Conservation (phyloP, 2,797 vertebrate species). For the Remorina albescens region DNA sequence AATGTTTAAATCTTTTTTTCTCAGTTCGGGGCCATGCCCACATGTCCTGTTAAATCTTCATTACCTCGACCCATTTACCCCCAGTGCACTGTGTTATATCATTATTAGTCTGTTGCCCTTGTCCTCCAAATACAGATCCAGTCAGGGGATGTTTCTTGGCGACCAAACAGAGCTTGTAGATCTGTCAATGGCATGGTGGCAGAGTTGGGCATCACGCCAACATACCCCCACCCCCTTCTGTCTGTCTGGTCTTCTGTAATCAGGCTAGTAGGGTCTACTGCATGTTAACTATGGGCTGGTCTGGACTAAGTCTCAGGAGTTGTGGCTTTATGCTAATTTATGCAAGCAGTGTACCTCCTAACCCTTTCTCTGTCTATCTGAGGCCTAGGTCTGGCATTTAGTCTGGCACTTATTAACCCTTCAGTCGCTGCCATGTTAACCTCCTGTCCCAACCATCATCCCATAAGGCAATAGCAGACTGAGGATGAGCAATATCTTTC, state of each 20-base stretch:
- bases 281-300: conserved; percentile 80
- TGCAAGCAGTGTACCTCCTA: conserved; percentile 71
- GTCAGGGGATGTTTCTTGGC: conserved; percentile 63
- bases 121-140: conserved; percentile 41
- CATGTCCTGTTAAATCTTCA: conserved; percentile 42
- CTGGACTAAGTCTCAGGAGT: conserved; percentile 74
- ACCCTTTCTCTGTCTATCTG: conserved; percentile 54
- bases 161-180: conserved; percentile 60
- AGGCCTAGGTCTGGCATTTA: conserved; percentile 70
- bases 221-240: conserved; percentile 53
- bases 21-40: not conserved
- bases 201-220: conserved; percentile 76
- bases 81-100: conserved; percentile 38
- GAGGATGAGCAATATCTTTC: not conserved
- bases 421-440: conserved; percentile 47
- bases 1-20: conserved; percentile 23
- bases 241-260: conserved; percentile 79
- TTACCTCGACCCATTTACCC: conserved; percentile 37
- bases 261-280: conserved; percentile 79
- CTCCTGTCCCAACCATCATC: conserved; percentile 27
- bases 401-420: conserved; percentile 77
- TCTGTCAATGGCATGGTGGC: conserved; percentile 73
- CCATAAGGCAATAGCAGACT: not conserved
- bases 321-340: conserved; percentile 82
- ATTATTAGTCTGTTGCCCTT: conserved; percentile 42